Evolutionary conservation across 2,888 invertebrate species (phyloP).

Genomic region (Tenthredo mesomela): DNA sequence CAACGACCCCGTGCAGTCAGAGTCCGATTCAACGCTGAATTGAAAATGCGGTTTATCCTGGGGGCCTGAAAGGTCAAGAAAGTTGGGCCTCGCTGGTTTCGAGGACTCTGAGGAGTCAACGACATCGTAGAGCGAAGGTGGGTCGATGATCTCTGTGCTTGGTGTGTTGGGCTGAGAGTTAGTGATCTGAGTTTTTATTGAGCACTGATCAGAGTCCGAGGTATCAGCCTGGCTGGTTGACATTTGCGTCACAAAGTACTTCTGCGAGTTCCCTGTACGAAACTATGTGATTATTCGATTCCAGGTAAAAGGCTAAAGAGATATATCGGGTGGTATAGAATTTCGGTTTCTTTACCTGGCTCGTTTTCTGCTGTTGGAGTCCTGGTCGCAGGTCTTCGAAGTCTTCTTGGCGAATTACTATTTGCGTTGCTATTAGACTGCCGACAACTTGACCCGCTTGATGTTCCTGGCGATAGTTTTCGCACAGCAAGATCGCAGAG

Average conservation of each 20-base stretch:
- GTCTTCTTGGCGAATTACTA: constrained; percentile 83
- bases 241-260: constrained; percentile 58
- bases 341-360: constrained; percentile 64
- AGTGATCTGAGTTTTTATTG: constrained; percentile 73
- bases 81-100: constrained; percentile 80
- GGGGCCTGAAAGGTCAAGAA: constrained; percentile 83
- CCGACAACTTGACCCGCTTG: constrained; percentile 74
- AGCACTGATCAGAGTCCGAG: constrained; percentile 74
- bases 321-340: neutral
- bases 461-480: constrained; percentile 83
- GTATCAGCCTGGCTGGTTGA: constrained; percentile 69
- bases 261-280: constrained; percentile 43
- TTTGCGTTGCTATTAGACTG: constrained; percentile 78
- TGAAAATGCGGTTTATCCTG: constrained; percentile 85
- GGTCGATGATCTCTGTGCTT: constrained; percentile 71
- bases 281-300: neutral
- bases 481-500: constrained; percentile 89
- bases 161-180: constrained; percentile 70
- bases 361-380: constrained; percentile 75
- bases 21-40: constrained; percentile 76
- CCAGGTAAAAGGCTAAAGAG: neutral
- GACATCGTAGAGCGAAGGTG: constrained; percentile 71
- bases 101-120: constrained; percentile 69
- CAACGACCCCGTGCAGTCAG: constrained; percentile 70
- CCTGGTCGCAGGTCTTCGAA: constrained; percentile 81